Conservation (phyloP, 2,888 invertebrate genomes). For the Maniola hyperantus region DNA sequence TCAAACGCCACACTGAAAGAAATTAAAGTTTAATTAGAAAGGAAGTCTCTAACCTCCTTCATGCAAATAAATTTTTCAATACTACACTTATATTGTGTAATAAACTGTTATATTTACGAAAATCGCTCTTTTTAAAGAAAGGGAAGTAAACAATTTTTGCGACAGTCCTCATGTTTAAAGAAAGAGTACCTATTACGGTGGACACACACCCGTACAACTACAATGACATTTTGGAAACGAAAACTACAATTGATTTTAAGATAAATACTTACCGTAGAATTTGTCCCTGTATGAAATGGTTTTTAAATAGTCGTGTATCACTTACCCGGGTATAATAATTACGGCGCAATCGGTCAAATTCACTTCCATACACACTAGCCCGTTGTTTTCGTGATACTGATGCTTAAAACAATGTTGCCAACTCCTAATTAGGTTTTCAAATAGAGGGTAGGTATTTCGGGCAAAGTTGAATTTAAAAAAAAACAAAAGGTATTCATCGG, state of each 20-base stretch:
- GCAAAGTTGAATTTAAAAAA: no score
- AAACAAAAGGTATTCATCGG: no score
- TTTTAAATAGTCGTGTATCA: constrained; percentile 49
- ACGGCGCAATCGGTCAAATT: constrained; percentile 85
- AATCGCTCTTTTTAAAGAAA: not conserved
- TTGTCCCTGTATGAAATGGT: constrained; percentile 27
- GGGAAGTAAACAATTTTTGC: constrained; percentile 21
- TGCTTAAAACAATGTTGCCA: constrained; percentile 69
- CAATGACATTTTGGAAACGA: constrained; percentile 48
- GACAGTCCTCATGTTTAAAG: constrained; percentile 38
- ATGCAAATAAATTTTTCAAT: constrained; percentile 21
- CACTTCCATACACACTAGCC: constrained; percentile 83
- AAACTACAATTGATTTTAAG: constrained; percentile 36
- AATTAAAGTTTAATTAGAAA: constrained; percentile 56
- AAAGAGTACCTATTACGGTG: constrained; percentile 50
- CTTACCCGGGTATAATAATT: constrained; percentile 80
- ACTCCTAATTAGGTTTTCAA: no score
- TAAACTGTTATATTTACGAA: constrained; percentile 12
- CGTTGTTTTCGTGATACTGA: constrained; percentile 82
- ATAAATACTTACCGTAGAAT: constrained; percentile 25
- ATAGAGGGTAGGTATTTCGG: no score
- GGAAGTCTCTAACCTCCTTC: constrained; percentile 63
- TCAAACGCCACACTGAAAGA: constrained; percentile 78
- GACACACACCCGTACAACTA: constrained; percentile 59
- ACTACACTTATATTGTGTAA: not conserved